A percentile compares a stretch with the other conserved stretches of the same genome.
These are phyloP conservation scores for Bufo bufo DNA, from an alignment of 2,113 vertebrate genomes.

Conservation along the genomic window DNA sequence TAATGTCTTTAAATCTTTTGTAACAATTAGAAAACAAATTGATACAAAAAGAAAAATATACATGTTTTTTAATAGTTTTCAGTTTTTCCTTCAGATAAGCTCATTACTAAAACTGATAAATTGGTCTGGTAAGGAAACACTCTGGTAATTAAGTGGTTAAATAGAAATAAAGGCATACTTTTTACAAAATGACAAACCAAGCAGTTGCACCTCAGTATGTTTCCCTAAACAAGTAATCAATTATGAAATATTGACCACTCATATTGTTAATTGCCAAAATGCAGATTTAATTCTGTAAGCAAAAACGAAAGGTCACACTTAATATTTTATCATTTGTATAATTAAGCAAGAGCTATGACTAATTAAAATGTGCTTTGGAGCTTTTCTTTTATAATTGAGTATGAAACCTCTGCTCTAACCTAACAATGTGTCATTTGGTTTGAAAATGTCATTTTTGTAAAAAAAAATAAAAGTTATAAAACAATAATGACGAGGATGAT, in stretches of 20 bases:
- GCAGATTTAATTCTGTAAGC: conserved; percentile 51
- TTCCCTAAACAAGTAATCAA: conserved; percentile 11
- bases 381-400: conserved; percentile 46
- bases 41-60: too few species aligned
- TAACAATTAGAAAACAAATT: too few species aligned
- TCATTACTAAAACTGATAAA: too few species aligned
- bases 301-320: conserved; percentile 53
- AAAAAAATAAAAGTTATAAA: conserved; percentile 16
- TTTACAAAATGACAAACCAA: too few species aligned
- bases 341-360: conserved; percentile 50
- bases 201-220: background rate
- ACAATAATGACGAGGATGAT: background rate
- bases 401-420: conserved; percentile 54
- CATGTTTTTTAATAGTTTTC: too few species aligned
- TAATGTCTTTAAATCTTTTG: too few species aligned
- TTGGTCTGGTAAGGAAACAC: too few species aligned
- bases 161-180: too few species aligned
- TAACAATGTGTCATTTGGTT: conserved; percentile 27
- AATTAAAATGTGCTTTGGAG: conserved; percentile 49
- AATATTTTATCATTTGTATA: conserved; percentile 59
- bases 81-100: too few species aligned
- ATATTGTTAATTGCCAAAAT: conserved; percentile 48
- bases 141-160: too few species aligned
- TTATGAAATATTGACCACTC: conserved; percentile 52
- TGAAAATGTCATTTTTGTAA: conserved; percentile 33